Evolutionary conservation across 1,140 invertebrate species (phyloP), one percentile per base, ranked within the genome.

Genomic region (Drosophila erecta): DNA sequence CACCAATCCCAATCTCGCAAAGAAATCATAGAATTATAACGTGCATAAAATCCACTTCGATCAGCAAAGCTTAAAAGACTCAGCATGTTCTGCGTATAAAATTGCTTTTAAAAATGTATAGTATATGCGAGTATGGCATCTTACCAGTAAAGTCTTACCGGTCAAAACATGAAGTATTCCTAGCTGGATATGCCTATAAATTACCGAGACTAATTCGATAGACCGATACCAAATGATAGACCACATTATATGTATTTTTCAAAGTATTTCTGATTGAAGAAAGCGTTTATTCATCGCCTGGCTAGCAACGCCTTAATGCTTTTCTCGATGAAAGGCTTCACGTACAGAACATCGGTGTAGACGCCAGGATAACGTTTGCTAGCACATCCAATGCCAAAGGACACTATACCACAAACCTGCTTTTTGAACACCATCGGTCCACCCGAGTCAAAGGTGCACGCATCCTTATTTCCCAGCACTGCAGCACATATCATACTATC

Each of bases 371-470:
- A 87, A 15, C 58, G 76, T 6, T 11, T 10, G 38, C 71, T 75
- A 17, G 84, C 90, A 55, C 90, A 91, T n/a, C 90, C 59, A 10
- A 84, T 60, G 43, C 89, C 89, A 60, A 85, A 91, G 1, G 89
- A 91, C 0, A 91, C 84, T 24, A 91, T 77, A 17, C 89, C 89
- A n/a, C 89, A 91, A 2, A 91, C 55, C 37, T 91, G 30, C 5
- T 56, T 60, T 0, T 40, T 4, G 41, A 24, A 64, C 7, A 83
- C 57, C 22, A 89, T 7, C 4, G 89, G 89, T 27, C 89, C 84
- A 14, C 89, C 89, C 6, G 89, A 91, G 24, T 91, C 89, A 10
- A 70, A 91, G 35, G 70, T 73, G 43, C 89, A 91, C 0, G 89
- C 80, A 60, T 91, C 89, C 51, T 86, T 79, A 4, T 22, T 10